These are phyloP conservation scores for Gandaritis pyraliata DNA, from an alignment of 2,888 invertebrate species.

Conservation along the genomic window DNA sequence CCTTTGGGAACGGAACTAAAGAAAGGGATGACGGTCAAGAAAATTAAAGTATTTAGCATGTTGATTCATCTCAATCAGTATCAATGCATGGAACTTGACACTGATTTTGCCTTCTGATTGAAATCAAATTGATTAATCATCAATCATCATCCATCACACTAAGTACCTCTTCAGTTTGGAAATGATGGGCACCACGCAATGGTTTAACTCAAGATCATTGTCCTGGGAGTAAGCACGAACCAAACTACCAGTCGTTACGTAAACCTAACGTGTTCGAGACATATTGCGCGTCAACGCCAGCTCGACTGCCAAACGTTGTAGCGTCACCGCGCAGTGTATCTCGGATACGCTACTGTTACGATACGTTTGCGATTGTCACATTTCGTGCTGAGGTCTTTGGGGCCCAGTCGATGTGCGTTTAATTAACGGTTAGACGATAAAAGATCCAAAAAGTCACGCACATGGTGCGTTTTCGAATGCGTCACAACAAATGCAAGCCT, in stretches of 20 bases:
- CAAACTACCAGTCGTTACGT: too few relatives aligned
- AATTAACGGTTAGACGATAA: conserved; percentile 9
- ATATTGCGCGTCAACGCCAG: too few relatives aligned
- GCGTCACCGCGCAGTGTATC: too few relatives aligned
- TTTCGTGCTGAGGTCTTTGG: too few relatives aligned
- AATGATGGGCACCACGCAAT: neutral
- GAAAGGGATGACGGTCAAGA: too few relatives aligned
- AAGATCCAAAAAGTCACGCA: conserved; percentile 16
- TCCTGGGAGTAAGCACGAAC: neutral
- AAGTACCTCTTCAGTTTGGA: neutral
- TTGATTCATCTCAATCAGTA: neutral
- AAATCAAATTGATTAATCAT: neutral
- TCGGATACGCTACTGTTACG: too few relatives aligned
- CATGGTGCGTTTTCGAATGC: conserved; percentile 5
- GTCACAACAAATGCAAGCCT: neutral
- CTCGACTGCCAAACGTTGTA: too few relatives aligned
- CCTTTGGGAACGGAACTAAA: too few relatives aligned
- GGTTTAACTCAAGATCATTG: conserved; percentile 7
- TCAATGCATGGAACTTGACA: conserved; percentile 2
- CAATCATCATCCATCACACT: too few relatives aligned
- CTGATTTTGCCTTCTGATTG: neutral
- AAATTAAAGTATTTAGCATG: neutral
- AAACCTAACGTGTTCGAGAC: too few relatives aligned
- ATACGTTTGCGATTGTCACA: too few relatives aligned
- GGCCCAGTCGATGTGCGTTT: neutral